phyloP scores from a whole-genome alignment of 30 jellyfish, hydroid and myxozoan species.

The Turritopsis dohrnii region DNA sequence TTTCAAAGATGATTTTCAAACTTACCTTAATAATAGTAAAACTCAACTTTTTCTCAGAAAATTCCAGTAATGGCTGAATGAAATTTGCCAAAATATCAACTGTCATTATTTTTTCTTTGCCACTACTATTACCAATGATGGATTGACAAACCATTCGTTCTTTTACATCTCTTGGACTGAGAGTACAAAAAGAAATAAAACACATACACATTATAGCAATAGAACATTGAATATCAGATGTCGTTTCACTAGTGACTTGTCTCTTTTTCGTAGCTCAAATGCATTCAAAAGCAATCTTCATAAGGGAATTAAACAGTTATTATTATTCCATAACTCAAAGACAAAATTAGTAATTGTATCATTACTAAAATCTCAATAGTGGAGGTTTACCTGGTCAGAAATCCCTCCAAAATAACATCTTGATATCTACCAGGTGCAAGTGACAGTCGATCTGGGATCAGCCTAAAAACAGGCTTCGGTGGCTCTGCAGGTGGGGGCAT shows the following conservation, averaged over 20 bases:
- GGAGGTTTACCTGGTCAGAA: slow-evolving; percentile 47
- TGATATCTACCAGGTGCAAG: slow-evolving; percentile 92
- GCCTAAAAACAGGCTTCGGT: slow-evolving; percentile 77
- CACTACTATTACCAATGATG: slow-evolving; percentile 86
- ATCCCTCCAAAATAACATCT: slow-evolving; percentile 82
- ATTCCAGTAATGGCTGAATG: slow-evolving; percentile 78
- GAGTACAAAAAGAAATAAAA: background rate
- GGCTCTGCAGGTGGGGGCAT: slow-evolving; percentile 91
- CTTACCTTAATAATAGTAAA: slow-evolving; percentile 85
- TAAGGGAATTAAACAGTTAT: too few relatives aligned
- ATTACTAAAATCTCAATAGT: background rate
- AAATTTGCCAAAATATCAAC: slow-evolving; percentile 89
- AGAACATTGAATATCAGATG: background rate
- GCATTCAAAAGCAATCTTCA: too few relatives aligned
- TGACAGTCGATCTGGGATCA: slow-evolving; percentile 80
- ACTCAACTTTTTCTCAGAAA: slow-evolving; percentile 67
- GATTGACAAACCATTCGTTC: slow-evolving; percentile 95
- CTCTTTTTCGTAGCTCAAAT: too few relatives aligned
- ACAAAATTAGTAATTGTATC: too few relatives aligned
- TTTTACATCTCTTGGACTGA: slow-evolving; percentile 69
- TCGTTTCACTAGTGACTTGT: background rate
- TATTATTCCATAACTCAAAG: too few relatives aligned
- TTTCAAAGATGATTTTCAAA: too few relatives aligned
- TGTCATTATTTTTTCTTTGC: slow-evolving; percentile 85
- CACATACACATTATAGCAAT: background rate